Conservation (phyloP, 2,888 invertebrate genomes). For the Nymphalis polychloros region DNA sequence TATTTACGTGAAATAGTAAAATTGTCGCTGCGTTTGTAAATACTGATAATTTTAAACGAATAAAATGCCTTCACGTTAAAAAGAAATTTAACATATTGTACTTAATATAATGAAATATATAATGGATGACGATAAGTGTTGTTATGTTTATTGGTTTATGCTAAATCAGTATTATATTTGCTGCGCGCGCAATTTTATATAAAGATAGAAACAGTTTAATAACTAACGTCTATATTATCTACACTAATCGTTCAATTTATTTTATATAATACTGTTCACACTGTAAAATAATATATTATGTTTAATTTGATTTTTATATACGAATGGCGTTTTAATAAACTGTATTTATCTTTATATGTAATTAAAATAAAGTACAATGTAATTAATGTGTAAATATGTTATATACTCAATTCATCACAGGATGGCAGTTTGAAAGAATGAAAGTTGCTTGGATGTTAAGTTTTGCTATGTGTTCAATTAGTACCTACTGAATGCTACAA, state of each 20-base stretch:
- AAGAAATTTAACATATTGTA: slow-evolving; percentile 35
- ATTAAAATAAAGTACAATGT: slow-evolving; percentile 32
- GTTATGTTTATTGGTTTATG: slow-evolving; percentile 28
- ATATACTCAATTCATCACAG: slow-evolving; percentile 29
- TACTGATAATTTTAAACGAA: slow-evolving; percentile 35
- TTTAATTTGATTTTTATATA: neutral
- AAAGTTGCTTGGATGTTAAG: slow-evolving; percentile 28
- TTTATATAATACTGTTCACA: neutral
- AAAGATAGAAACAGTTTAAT: slow-evolving; percentile 15
- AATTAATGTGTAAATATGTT: slow-evolving; percentile 34
- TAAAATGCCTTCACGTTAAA: slow-evolving; percentile 44
- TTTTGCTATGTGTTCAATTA: slow-evolving; percentile 39
- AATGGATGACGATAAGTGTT: slow-evolving; percentile 19
- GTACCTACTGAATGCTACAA: slow-evolving; percentile 30
- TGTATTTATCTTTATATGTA: slow-evolving; percentile 26
- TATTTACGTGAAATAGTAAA: slow-evolving; percentile 20
- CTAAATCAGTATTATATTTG: slow-evolving; percentile 39
- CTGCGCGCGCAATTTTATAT: slow-evolving; percentile 31
- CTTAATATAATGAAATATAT: slow-evolving; percentile 31
- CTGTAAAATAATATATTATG: neutral
- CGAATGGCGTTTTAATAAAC: slow-evolving; percentile 10
- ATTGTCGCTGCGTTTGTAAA: slow-evolving; percentile 47
- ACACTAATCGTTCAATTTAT: neutral
- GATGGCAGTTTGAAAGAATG: slow-evolving; percentile 9
- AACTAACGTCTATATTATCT: neutral